phyloP scores from a whole-genome alignment of 2,113 vertebrate species.

The Irena cyanogastra region DNA sequence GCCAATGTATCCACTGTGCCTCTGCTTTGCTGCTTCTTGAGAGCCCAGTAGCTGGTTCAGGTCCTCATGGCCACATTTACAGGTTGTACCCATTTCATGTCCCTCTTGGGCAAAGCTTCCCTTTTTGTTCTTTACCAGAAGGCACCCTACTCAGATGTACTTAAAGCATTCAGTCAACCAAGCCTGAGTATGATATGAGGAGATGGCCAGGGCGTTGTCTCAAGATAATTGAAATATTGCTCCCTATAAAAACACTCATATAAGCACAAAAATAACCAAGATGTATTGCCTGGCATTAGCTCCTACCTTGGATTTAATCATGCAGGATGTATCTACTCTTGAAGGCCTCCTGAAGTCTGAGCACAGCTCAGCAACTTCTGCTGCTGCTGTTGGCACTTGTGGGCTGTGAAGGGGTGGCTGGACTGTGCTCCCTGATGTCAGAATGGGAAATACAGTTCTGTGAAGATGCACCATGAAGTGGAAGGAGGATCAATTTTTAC shows the following conservation, averaged over 20 bases:
- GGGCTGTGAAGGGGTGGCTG: neutral
- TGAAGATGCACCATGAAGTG: neutral
- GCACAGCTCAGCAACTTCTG: neutral
- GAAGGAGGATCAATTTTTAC: neutral
- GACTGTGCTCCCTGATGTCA: neutral
- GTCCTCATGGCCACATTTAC: accelerated
- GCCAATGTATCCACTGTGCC: neutral
- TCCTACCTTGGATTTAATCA: neutral
- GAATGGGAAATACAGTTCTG: neutral
- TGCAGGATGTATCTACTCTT: neutral
- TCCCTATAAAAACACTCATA: neutral
- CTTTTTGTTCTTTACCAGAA: neutral
- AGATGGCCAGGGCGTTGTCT: accelerated
- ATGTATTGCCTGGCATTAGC: neutral
- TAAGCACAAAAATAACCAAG: neutral
- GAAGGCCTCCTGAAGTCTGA: accelerated
- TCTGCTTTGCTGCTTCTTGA: neutral
- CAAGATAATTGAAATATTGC: neutral
- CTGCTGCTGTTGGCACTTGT: neutral
- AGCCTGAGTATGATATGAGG: neutral
- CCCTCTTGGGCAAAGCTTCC: neutral
- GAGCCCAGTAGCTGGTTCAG: neutral
- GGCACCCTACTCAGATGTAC: accelerated
- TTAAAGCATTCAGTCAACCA: accelerated
- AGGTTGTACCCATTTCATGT: accelerated